phyloP scores from a whole-genome alignment of 2,888 invertebrate genomes.

The Polyommatus iphigenia region DNA sequence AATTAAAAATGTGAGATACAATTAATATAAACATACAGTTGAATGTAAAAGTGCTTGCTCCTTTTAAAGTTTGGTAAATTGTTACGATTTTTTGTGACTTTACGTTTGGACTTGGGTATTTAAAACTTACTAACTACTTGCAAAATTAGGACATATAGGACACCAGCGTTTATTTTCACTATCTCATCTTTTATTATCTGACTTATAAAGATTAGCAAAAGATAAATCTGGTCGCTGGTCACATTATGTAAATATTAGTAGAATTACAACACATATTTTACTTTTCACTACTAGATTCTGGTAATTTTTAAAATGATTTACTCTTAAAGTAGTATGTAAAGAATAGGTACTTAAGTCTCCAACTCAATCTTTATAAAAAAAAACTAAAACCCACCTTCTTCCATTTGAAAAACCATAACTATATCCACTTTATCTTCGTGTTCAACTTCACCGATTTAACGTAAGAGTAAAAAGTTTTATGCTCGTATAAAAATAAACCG shows the following conservation, averaged over 20 bases:
- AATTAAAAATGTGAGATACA: too few species aligned
- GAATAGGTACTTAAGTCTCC: not conserved
- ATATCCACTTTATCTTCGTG: not conserved
- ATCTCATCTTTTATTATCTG: slow-evolving; percentile 1
- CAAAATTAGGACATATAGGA: not conserved
- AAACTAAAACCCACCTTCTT: not conserved
- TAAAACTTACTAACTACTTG: not conserved
- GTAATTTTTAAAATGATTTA: not conserved
- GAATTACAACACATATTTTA: not conserved
- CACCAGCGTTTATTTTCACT: not conserved
- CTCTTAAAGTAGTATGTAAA: too few species aligned
- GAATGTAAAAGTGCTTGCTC: too few species aligned
- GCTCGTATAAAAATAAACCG: slow-evolving; percentile 5
- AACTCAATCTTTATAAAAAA: not conserved
- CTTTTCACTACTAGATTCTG: not conserved
- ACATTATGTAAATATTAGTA: not conserved
- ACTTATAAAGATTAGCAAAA: not conserved
- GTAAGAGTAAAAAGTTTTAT: slow-evolving; percentile 4
- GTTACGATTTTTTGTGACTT: too few species aligned
- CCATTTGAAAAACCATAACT: not conserved
- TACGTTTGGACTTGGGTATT: not conserved
- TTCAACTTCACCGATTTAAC: not conserved
- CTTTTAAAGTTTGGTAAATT: too few species aligned
- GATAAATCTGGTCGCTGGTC: not conserved
- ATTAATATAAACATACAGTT: too few species aligned